Percentiles rank a stretch among this genome's conserved stretches.
Conservation (phyloP, 2,113 vertebrate species). For the Hydrolagus affinis region DNA sequence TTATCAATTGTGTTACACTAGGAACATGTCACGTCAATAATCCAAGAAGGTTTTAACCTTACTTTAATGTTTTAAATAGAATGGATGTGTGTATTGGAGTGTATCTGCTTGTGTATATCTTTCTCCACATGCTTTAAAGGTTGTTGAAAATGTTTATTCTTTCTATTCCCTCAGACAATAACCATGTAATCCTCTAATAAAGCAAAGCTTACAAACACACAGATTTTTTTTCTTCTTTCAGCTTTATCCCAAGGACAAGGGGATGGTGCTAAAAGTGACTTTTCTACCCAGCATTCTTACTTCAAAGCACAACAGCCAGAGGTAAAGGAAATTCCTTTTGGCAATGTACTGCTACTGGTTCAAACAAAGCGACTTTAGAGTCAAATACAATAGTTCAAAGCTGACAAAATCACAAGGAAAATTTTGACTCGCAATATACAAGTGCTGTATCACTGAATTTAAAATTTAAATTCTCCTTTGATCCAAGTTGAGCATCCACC, state of each 20-base stretch:
- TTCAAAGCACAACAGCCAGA: not conserved
- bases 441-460: no score
- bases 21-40: not conserved
- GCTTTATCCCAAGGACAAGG: not conserved
- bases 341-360: no score
- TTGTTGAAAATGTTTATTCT: not conserved
- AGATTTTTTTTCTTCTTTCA: not conserved
- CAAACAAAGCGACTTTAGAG: no score
- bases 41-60: not conserved
- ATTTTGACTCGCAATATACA: no score
- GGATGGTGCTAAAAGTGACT: not conserved
- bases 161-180: not conserved
- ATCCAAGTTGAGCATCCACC: no score
- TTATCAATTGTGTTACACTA: not conserved
- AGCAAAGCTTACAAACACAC: not conserved
- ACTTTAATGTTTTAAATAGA: not conserved
- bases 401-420: no score
- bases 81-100: not conserved
- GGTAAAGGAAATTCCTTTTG: not conserved
- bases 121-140: not conserved
- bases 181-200: not conserved
- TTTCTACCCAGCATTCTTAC: not conserved
- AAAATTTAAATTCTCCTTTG: no score
- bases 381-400: no score
- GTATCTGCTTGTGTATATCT: not conserved